These are phyloP conservation scores for Oxytorus armatus DNA, from an alignment of 2,888 invertebrate genomes.

Conservation along the genomic window DNA sequence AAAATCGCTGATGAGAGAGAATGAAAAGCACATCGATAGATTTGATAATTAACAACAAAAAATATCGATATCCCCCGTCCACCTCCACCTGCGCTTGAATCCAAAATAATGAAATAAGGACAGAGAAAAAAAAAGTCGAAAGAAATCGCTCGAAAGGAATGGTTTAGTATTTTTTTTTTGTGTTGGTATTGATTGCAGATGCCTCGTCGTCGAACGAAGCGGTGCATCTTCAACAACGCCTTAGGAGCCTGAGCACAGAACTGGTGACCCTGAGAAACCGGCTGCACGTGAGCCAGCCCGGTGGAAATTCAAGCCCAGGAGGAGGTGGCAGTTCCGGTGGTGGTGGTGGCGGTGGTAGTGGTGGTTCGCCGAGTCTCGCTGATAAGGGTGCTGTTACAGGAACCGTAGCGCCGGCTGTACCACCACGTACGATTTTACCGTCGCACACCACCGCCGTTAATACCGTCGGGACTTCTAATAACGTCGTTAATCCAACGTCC, in stretches of 20 bases:
- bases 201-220: constrained; percentile 97
- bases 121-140: not conserved
- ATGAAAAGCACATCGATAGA: no score
- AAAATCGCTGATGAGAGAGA: not conserved
- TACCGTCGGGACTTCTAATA: constrained; percentile 1
- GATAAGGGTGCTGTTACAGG: constrained; percentile 66
- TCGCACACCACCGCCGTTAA: constrained; percentile 67
- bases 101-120: not conserved
- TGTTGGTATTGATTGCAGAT: constrained; percentile 86
- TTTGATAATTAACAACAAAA: not conserved
- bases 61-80: not conserved
- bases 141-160: constrained; percentile 16
- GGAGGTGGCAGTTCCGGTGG: constrained; percentile 72
- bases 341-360: constrained; percentile 62
- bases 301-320: constrained; percentile 79
- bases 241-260: constrained; percentile 95
- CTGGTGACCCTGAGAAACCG: constrained; percentile 96
- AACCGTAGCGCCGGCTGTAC: constrained; percentile 81
- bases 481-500: constrained; percentile 35
- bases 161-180: constrained; percentile 7
- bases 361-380: constrained; percentile 54
- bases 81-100: constrained; percentile 17
- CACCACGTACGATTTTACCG: constrained; percentile 80
- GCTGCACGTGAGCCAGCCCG: constrained; percentile 90
- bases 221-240: constrained; percentile 95